phyloP scores from a whole-genome alignment of 1,140 invertebrate genomes.

The Leptinotarsa texana region DNA sequence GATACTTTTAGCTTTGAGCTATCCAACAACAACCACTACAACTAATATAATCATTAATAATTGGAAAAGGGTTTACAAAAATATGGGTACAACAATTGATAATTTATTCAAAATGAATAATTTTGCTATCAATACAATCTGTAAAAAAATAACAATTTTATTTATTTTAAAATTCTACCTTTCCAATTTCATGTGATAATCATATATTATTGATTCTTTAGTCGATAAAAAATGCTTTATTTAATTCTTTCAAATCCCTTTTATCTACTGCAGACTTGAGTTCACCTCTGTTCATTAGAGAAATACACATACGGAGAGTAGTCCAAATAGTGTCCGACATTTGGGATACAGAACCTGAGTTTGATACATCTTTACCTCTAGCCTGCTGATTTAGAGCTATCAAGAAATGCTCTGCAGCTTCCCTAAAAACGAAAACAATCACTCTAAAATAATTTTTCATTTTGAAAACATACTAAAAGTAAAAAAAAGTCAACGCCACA shows the following conservation, averaged over 20 bases:
- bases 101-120: conserved; percentile 20
- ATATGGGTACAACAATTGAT: conserved; percentile 12
- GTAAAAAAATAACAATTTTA: conserved; percentile 24
- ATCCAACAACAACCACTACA: too few relatives aligned
- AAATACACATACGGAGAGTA: conserved; percentile 87
- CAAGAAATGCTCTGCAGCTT: conserved; percentile 95
- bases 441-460: too few relatives aligned
- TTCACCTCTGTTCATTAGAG: conserved; percentile 82
- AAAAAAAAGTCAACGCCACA: too few relatives aligned
- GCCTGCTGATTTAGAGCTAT: conserved; percentile 92
- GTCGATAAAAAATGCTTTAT: conserved; percentile 63
- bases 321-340: conserved; percentile 96
- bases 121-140: conserved; percentile 16
- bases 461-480: too few relatives aligned
- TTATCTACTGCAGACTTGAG: conserved; percentile 76
- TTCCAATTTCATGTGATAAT: not conserved
- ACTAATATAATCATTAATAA: too few relatives aligned
- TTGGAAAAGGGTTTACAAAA: not conserved
- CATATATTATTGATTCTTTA: conserved; percentile 1
- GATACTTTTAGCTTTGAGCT: too few relatives aligned
- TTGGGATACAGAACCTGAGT: conserved; percentile 59
- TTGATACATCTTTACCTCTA: conserved; percentile 67
- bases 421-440: conserved; percentile 59
- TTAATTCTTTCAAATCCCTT: conserved; percentile 68
- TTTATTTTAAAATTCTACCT: conserved; percentile 9